phyloP scores from a whole-genome alignment of 2,888 invertebrate genomes.

The Himalopsyche japonica region DNA sequence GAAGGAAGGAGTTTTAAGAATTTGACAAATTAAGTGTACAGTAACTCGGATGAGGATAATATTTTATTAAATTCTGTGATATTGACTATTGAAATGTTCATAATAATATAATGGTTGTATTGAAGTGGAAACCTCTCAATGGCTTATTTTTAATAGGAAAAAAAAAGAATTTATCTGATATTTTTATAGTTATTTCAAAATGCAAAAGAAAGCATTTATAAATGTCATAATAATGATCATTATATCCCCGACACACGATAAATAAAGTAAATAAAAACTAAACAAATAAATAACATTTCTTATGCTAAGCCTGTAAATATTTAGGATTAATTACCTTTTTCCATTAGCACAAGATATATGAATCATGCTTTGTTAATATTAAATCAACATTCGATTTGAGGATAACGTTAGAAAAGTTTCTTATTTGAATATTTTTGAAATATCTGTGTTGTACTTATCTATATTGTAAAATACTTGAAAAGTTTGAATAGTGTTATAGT shows the following conservation, averaged over 20 bases:
- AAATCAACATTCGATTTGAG: neutral
- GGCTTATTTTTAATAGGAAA: slow-evolving; percentile 1
- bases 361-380: neutral
- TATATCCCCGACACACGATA: neutral
- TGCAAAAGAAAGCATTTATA: slow-evolving; percentile 35
- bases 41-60: slow-evolving; percentile 18
- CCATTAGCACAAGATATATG: neutral
- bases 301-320: neutral
- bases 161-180: slow-evolving; percentile 8
- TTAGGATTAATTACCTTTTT: neutral
- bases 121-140: neutral
- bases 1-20: no score
- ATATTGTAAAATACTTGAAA: neutral
- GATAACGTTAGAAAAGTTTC: neutral
- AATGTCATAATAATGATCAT: neutral
- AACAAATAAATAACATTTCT: neutral
- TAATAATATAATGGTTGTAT: slow-evolving; percentile 18
- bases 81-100: slow-evolving; percentile 27
- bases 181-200: slow-evolving; percentile 34
- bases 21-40: neutral
- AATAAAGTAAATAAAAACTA: neutral
- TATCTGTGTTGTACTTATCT: neutral
- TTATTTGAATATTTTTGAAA: neutral
- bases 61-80: slow-evolving; percentile 40
- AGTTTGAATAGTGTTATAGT: neutral